Conservation (phyloP, 30 jellyfish, hydroid and myxozoan genomes). For the Chrysaora quinquecirrha region DNA sequence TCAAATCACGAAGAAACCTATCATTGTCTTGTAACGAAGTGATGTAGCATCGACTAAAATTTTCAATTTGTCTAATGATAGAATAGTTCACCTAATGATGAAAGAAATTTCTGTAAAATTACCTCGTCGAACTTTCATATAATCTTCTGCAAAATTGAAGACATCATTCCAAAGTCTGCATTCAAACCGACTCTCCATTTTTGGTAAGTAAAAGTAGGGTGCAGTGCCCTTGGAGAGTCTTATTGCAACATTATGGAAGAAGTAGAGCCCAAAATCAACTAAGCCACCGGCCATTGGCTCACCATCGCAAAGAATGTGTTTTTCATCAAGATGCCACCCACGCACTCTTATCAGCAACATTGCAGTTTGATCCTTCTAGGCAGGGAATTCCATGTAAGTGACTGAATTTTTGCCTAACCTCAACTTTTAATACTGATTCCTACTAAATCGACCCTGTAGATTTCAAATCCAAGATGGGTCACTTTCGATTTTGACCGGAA, state of each 20-base stretch:
- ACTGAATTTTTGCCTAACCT: too few relatives aligned
- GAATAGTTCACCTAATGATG: too few relatives aligned
- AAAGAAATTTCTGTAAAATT: too few relatives aligned
- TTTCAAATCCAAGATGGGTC: too few relatives aligned
- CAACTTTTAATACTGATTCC: too few relatives aligned
- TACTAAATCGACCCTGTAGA: too few relatives aligned
- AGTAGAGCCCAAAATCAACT: constrained; percentile 87
- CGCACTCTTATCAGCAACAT: constrained; percentile 87
- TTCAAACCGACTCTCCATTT: constrained; percentile 87
- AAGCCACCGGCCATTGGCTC: constrained; percentile 87
- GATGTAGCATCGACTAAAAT: too few relatives aligned
- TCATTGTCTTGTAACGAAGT: too few relatives aligned
- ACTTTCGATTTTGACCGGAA: too few relatives aligned
- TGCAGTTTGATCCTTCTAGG: constrained; percentile 83
- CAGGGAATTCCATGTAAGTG: too few relatives aligned
- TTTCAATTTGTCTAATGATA: too few relatives aligned
- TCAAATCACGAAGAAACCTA: too few relatives aligned
- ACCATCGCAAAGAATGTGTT: constrained; percentile 73
- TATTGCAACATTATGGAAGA: constrained; percentile 67
- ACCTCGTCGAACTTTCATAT: constrained; percentile 27
- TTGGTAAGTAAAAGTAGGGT: constrained; percentile 85
- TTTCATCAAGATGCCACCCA: constrained; percentile 99
- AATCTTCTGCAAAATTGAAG: constrained; percentile 84
- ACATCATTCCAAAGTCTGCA: constrained; percentile 94
- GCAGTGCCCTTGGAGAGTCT: constrained; percentile 82